Evolutionary conservation across 1,140 invertebrate species (phyloP).

Genomic region (Heliconius hewitsoni): DNA sequence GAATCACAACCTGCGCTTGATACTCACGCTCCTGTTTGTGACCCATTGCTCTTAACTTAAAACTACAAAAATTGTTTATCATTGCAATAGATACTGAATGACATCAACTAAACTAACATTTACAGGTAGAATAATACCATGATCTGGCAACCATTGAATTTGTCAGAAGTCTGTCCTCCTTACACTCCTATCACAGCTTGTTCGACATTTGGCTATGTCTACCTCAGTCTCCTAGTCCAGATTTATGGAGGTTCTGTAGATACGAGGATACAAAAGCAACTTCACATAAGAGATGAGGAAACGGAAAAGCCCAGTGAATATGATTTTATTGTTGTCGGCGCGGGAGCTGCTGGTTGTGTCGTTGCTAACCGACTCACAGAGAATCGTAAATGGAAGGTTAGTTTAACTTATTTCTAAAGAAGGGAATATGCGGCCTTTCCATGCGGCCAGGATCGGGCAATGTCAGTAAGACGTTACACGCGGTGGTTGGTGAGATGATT

Average conservation of each 20-base stretch:
- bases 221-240: conserved; percentile 46
- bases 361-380: conserved; percentile 83
- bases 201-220: conserved; percentile 44
- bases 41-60: too few species aligned
- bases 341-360: conserved; percentile 69
- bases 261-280: conserved; percentile 4
- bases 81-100: too few species aligned
- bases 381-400: conserved; percentile 79
- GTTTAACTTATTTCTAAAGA: neutral
- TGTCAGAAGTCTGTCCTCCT: conserved; percentile 44
- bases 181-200: conserved; percentile 41
- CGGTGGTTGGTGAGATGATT: too few species aligned
- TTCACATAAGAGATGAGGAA: neutral
- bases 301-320: conserved; percentile 44
- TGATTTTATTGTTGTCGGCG: conserved; percentile 23
- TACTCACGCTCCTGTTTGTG: too few species aligned
- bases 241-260: conserved; percentile 43
- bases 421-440: too few species aligned
- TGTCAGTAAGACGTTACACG: too few species aligned
- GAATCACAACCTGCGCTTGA: too few species aligned
- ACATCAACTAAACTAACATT: too few species aligned
- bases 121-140: neutral
- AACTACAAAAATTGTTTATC: too few species aligned
- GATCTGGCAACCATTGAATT: conserved; percentile 51
- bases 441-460: too few species aligned